Conservation (phyloP, 2,888 invertebrate genomes). For the Congeria kusceri region DNA sequence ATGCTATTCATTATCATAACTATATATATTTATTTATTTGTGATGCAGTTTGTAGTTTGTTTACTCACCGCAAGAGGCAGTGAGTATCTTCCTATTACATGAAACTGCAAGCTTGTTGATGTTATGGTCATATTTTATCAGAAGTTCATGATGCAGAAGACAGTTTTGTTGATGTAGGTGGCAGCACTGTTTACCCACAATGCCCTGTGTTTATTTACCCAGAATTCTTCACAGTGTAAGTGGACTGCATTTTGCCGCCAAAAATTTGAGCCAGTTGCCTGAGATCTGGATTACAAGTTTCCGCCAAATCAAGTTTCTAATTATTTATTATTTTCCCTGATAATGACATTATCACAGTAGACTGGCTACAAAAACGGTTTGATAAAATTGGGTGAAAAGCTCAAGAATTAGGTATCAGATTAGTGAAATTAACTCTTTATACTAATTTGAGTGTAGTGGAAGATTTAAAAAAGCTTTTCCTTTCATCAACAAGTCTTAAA, state of each 20-base stretch:
- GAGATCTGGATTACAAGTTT: too few species aligned
- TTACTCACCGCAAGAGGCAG: not conserved
- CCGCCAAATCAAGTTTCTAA: not conserved
- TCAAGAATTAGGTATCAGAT: not conserved
- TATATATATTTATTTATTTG: too few species aligned
- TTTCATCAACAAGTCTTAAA: not conserved
- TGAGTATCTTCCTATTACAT: not conserved
- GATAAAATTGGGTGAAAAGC: not conserved
- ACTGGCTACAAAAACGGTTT: not conserved
- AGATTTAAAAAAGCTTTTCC: not conserved
- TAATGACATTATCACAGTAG: not conserved
- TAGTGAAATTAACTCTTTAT: not conserved
- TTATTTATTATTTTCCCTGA: not conserved
- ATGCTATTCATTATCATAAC: too few species aligned
- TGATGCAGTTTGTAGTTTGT: not conserved
- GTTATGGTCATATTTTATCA: conserved; percentile 24
- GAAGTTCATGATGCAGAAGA: conserved; percentile 31
- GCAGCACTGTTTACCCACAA: conserved; percentile 35
- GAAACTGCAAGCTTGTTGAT: not conserved
- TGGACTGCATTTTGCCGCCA: conserved; percentile 32
- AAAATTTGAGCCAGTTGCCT: conserved; percentile 2
- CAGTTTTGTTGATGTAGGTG: conserved; percentile 26
- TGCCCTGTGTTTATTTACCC: conserved; percentile 5
- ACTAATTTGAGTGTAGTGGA: not conserved
- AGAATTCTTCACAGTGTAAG: not conserved